These are phyloP conservation scores for Melanotaenia boesemani DNA, from an alignment of 2,797 vertebrate genomes.

Conservation along the genomic window DNA sequence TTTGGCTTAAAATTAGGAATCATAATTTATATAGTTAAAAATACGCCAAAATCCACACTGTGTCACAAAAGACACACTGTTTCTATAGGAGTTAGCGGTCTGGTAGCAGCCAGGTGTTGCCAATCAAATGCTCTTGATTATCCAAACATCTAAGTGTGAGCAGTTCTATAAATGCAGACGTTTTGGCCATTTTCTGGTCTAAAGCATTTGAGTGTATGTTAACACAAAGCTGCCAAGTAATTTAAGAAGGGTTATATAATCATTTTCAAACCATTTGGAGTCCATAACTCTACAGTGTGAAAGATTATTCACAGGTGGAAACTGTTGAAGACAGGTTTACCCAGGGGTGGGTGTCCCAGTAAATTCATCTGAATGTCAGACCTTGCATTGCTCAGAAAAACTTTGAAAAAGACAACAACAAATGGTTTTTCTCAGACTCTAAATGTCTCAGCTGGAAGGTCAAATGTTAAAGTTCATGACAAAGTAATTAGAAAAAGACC, in stretches of 20 bases:
- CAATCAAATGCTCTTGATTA: neutral
- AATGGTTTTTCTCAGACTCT: neutral
- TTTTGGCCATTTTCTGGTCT: neutral
- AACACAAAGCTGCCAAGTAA: neutral
- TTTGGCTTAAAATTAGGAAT: neutral
- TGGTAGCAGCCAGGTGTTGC: neutral
- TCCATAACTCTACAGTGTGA: neutral
- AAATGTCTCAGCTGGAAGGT: neutral
- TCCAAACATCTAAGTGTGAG: neutral
- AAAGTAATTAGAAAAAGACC: neutral
- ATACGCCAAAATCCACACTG: neutral
- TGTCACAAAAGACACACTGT: neutral
- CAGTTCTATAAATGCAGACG: neutral
- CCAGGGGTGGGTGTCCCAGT: too few species aligned
- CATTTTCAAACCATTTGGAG: neutral
- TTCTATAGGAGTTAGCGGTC: neutral
- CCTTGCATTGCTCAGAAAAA: neutral
- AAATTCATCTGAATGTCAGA: neutral
- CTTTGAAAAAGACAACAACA: neutral
- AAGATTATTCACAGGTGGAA: neutral
- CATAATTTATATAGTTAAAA: neutral
- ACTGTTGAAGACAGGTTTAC: neutral
- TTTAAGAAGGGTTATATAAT: neutral
- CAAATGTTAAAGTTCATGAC: neutral
- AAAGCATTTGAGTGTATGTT: neutral